Evolutionary conservation across 2,113 vertebrate genomes (phyloP), one percentile per base, ranked within the genome.

Genomic region (Proterorhinus semilunaris): DNA sequence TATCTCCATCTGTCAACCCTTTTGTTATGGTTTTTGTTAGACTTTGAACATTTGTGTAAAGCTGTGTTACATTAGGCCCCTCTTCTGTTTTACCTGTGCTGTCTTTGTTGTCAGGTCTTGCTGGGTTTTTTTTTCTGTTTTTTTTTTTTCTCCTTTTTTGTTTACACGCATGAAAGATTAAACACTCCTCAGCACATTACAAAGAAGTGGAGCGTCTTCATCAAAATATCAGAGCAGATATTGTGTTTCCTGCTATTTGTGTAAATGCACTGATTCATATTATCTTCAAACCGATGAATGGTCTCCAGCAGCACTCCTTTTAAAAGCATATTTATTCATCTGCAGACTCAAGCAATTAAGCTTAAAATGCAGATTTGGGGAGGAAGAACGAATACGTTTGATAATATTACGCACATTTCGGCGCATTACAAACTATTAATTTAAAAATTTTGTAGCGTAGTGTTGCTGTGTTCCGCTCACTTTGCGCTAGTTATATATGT

Each of bases 1-100:
- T 65, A 55, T 71, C 83, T 85, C 82, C 80, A 83, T 87, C 84
- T 88, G 85, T 84, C 81, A 49, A 77, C 71, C 76, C 84, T 78
- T 78, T 87, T 66, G 79, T 73, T 68, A 81, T 68, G 72, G 51
- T 80, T 62, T 71, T 65, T 85, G 66, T 67, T 42, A 74, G 61
- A 67, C 78, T 90, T 85, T 90, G 87, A 90, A 89, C 81, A 73
- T 65, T 15, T 74, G 74, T 55, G 72, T 79, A 64, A 64, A 74
- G 52, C 67, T 7, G 62, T 82, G 84, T 83, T 78, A 54, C 71
- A 44, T 66, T 65, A 79, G 74, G 75, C 83, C 81, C 78, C 68
- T 52, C 49, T 87, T 64, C 74, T 67, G 66, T 83, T 69, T 83
- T 77, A 76, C 75, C 63, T 69, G 79, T 71, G 83, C 75, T 76